Conservation (phyloP, 1,140 invertebrate genomes). For the Neoseiulus cucumeris region DNA sequence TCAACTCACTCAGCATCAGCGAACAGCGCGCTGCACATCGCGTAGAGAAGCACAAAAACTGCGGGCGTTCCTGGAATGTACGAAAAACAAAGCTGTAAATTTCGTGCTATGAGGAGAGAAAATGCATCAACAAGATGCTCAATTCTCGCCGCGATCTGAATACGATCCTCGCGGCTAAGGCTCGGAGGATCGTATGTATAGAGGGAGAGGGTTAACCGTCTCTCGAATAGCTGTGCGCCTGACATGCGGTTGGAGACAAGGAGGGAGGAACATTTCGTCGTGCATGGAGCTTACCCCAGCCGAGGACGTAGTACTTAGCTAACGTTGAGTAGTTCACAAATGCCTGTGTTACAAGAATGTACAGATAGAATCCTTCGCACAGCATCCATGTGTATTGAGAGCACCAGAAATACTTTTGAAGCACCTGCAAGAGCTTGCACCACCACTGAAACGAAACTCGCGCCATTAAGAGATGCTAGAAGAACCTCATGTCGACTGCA, state of each 20-base stretch:
- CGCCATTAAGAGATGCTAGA: too few relatives aligned
- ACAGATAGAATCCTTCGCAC: background rate
- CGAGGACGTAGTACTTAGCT: background rate
- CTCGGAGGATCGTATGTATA: too few relatives aligned
- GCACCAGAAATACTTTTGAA: background rate
- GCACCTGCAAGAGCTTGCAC: background rate
- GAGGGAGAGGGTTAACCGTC: too few relatives aligned
- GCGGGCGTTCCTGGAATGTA: background rate
- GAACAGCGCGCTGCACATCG: background rate
- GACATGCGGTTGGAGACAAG: too few relatives aligned
- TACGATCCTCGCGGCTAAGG: too few relatives aligned
- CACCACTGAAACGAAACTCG: background rate
- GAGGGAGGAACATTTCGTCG: too few relatives aligned
- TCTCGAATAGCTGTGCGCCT: too few relatives aligned
- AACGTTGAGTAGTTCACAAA: background rate
- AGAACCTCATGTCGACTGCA: too few relatives aligned
- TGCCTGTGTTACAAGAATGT: background rate
- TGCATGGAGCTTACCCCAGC: background rate
- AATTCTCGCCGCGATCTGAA: too few relatives aligned
- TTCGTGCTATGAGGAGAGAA: too few relatives aligned
- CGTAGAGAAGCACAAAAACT: background rate
- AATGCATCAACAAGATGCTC: too few relatives aligned
- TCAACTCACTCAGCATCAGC: background rate
- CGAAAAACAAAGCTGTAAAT: background rate
- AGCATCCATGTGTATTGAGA: conserved; percentile 7